phyloP scores from a whole-genome alignment of 2,888 invertebrate species.

The Oasisia sp. region DNA sequence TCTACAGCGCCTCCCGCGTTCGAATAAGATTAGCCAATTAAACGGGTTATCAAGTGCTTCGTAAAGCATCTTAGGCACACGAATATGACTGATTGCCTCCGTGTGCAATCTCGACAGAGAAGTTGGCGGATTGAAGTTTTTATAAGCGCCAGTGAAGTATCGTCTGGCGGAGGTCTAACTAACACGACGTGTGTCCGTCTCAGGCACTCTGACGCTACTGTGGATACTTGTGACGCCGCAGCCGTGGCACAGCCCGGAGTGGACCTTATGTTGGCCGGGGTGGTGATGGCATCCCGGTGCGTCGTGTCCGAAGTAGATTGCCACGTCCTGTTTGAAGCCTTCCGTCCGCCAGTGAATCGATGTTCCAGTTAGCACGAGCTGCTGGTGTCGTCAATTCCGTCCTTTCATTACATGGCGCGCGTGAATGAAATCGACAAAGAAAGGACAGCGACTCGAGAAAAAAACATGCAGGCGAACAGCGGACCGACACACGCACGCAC shows the following conservation, averaged over 20 bases:
- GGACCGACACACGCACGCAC: neutral
- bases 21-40: neutral
- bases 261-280: neutral
- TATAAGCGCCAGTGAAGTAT: neutral
- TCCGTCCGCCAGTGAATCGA: neutral
- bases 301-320: neutral
- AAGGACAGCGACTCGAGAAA: neutral
- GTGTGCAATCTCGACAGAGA: neutral
- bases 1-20: neutral
- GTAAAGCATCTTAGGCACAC: neutral
- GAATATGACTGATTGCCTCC: neutral
- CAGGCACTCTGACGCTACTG: neutral
- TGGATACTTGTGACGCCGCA: neutral
- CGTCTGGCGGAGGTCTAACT: neutral
- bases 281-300: neutral
- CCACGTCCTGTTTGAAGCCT: neutral
- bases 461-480: neutral
- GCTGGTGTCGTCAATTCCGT: neutral
- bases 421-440: conserved; percentile 17
- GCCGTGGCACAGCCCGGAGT: neutral
- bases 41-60: conserved; percentile 1
- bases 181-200: neutral
- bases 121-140: neutral
- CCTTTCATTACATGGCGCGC: neutral
- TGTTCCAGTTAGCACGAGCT: neutral